phyloP scores from a whole-genome alignment of 2,113 vertebrate genomes.

The Apaloderma vittatum region DNA sequence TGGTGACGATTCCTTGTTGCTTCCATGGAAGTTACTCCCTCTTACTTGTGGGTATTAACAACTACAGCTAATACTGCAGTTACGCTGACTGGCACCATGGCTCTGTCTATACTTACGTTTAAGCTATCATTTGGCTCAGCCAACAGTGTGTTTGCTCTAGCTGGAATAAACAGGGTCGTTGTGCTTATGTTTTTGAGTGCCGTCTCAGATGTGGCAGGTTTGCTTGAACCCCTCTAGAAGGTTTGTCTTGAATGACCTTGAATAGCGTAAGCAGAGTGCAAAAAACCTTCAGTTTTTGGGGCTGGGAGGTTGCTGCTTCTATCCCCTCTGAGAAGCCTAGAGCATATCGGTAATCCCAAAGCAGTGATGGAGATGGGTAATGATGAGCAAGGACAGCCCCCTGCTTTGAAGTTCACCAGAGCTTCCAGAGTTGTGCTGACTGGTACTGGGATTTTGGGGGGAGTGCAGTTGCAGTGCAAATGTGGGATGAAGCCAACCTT shows the following conservation, averaged over 20 bases:
- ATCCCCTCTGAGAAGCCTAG: fast-evolving
- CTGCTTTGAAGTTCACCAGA: neutral
- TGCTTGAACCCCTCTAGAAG: neutral
- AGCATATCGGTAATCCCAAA: fast-evolving
- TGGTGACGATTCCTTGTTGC: neutral
- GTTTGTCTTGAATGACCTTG: neutral
- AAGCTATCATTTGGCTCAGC: neutral
- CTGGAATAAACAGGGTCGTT: fast-evolving
- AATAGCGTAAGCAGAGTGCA: no score
- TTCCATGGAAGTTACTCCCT: neutral
- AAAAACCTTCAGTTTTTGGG: neutral
- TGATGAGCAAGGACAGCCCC: neutral
- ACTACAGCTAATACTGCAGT: neutral
- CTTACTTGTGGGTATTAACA: fast-evolving
- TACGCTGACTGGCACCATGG: fast-evolving
- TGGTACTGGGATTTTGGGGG: neutral
- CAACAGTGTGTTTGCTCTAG: fast-evolving
- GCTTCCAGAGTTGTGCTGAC: neutral
- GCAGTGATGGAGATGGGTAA: fast-evolving
- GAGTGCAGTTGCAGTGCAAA: neutral
- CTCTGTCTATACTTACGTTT: fast-evolving
- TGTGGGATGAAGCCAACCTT: neutral
- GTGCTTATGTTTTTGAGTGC: fast-evolving
- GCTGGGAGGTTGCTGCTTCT: neutral
- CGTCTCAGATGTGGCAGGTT: neutral